phyloP scores from a whole-genome alignment of 1,140 invertebrate species.

The Cyphomyrmex costatus region DNA sequence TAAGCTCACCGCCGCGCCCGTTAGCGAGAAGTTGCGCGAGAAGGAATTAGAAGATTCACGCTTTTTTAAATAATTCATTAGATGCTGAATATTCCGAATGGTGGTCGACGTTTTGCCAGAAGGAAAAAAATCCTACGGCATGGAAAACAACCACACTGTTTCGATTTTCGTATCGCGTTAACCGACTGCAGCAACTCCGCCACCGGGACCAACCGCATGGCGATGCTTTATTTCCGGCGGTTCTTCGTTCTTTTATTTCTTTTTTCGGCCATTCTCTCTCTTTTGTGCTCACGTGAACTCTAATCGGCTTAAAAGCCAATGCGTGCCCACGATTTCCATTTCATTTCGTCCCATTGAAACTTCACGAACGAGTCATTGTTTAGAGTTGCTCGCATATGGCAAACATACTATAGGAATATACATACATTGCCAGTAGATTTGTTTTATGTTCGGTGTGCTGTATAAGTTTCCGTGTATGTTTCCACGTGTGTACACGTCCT shows the following conservation, averaged over 20 bases:
- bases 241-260: conserved; percentile 1
- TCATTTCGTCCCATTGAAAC: conserved; percentile 51
- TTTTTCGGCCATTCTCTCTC: not conserved
- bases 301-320: conserved; percentile 61
- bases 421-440: conserved; percentile 35
- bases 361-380: conserved; percentile 52
- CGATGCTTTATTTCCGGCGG: conserved; percentile 34
- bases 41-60: not conserved
- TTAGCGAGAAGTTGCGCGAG: not conserved
- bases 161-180: conserved; percentile 26
- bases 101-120: conserved; percentile 24
- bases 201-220: not conserved
- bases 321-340: conserved; percentile 50
- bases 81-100: conserved; percentile 49
- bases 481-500: not conserved
- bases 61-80: conserved; percentile 70
- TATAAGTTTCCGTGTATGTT: conserved; percentile 37
- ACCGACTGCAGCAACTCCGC: not conserved
- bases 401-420: conserved; percentile 6
- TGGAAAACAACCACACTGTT: not conserved
- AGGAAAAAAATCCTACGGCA: conserved; percentile 41
- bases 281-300: not conserved
- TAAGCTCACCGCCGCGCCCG: not conserved
- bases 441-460: conserved; percentile 29
- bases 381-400: conserved; percentile 40